phyloP scores from a whole-genome alignment of 2,797 vertebrate genomes.

The Anomalospiza imberbis region DNA sequence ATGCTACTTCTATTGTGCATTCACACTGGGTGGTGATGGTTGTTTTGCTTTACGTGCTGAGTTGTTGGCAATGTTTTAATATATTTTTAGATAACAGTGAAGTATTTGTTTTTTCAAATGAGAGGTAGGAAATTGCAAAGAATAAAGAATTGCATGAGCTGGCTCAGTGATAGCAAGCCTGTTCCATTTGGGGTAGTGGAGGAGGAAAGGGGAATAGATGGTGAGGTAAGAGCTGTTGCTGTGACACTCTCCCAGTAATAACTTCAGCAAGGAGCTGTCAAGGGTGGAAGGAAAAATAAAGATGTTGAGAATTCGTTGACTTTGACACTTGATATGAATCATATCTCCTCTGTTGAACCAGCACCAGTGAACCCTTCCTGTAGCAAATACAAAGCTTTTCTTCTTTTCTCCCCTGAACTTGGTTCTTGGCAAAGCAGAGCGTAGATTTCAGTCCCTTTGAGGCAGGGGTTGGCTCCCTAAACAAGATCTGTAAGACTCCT shows the following conservation, averaged over 20 bases:
- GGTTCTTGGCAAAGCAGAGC: neutral
- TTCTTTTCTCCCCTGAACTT: neutral
- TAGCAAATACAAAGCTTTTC: neutral
- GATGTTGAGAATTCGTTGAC: neutral
- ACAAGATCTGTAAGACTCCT: neutral
- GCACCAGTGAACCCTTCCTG: neutral
- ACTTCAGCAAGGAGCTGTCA: neutral
- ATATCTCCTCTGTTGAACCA: neutral
- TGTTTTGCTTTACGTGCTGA: conserved; percentile 49
- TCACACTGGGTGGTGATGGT: conserved; percentile 55
- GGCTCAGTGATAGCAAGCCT: conserved; percentile 24
- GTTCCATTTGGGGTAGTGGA: conserved; percentile 17
- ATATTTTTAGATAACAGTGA: conserved; percentile 61
- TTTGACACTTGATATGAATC: neutral
- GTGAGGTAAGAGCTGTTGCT: conserved; percentile 7
- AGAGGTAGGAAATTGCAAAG: conserved; percentile 63
- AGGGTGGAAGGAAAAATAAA: neutral
- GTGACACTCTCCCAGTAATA: neutral
- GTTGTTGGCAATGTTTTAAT: conserved; percentile 56
- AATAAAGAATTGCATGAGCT: conserved; percentile 56
- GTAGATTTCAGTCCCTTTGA: neutral
- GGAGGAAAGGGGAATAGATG: conserved; percentile 11
- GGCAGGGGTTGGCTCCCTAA: neutral
- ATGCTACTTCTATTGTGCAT: conserved; percentile 27
- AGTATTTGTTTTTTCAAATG: conserved; percentile 64